Evolutionary conservation across 2,797 vertebrate species (phyloP).

Genomic region (Octomys mimax): DNA sequence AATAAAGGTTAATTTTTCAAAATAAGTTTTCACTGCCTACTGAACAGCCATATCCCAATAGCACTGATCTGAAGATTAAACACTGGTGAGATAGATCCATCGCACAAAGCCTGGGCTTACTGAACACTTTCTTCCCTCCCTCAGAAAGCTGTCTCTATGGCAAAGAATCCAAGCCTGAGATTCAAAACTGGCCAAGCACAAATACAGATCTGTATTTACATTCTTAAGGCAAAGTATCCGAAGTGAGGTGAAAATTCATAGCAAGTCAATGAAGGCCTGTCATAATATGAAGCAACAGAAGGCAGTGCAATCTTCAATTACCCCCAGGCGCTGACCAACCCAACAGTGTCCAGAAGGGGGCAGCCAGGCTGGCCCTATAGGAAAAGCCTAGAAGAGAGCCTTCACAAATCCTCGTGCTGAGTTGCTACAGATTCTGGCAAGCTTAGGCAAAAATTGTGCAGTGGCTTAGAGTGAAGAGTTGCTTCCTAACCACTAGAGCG

Average conservation of each 20-base stretch:
- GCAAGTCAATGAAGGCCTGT: neutral
- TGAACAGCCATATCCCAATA: neutral
- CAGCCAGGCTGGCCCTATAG: neutral
- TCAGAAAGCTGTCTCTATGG: neutral
- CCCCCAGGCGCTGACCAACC: neutral
- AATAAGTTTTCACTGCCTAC: neutral
- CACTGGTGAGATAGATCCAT: no score
- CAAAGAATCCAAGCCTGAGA: neutral
- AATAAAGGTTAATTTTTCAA: constrained; percentile 8
- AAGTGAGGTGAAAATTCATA: neutral
- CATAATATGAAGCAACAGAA: neutral
- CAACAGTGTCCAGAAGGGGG: neutral
- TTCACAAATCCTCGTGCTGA: neutral
- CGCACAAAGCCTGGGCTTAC: neutral
- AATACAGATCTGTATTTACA: neutral
- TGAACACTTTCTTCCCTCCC: neutral
- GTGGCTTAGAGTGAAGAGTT: neutral
- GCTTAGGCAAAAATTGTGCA: neutral
- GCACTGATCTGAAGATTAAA: neutral
- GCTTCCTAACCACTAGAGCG: constrained; percentile 36
- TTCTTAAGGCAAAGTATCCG: neutral
- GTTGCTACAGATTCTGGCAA: neutral
- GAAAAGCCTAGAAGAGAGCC: neutral
- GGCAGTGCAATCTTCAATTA: neutral
- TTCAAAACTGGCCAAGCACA: neutral